A percentile compares a stretch with the other conserved stretches of the same genome.
phyloP scores from a whole-genome alignment of 2,113 vertebrate genomes.

The Cyanoderma ruficeps region DNA sequence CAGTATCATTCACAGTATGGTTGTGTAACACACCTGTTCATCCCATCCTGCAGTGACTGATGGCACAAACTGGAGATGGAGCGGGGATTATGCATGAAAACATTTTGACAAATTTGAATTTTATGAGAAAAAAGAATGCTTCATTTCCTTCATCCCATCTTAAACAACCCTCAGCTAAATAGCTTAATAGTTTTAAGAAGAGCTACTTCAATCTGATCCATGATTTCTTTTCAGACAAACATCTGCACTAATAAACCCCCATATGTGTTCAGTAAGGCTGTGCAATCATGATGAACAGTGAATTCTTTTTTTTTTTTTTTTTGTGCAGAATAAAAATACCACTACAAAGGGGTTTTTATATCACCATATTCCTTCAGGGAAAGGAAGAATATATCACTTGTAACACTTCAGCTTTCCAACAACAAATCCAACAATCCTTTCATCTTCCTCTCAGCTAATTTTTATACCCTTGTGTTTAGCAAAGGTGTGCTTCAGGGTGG shows the following conservation, averaged over 20 bases:
- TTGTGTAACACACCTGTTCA: not conserved
- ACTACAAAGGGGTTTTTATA: not conserved
- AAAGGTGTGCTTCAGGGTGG: not conserved
- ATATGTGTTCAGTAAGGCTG: not conserved
- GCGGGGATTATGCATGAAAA: not conserved
- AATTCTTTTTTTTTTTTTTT: not conserved
- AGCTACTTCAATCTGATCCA: not conserved
- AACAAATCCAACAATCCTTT: not conserved
- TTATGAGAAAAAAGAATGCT: not conserved
- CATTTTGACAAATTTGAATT: not conserved
- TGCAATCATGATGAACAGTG: not conserved
- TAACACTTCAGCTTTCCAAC: not conserved
- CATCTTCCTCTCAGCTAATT: not conserved
- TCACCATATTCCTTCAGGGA: not conserved
- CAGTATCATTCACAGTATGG: not conserved
- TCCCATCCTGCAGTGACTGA: not conserved
- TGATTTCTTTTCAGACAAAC: not conserved
- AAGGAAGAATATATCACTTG: not conserved
- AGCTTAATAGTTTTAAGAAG: not conserved
- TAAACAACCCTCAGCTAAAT: not conserved
- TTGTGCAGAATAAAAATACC: not conserved
- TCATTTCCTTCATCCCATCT: not conserved
- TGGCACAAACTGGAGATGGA: not conserved
- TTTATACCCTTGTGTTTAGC: not conserved
- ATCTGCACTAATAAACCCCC: not conserved